A percentile compares a stretch with the other conserved stretches of the same genome.
Evolutionary conservation across 2,113 vertebrate genomes (phyloP).

Genomic region (Tyto alba): DNA sequence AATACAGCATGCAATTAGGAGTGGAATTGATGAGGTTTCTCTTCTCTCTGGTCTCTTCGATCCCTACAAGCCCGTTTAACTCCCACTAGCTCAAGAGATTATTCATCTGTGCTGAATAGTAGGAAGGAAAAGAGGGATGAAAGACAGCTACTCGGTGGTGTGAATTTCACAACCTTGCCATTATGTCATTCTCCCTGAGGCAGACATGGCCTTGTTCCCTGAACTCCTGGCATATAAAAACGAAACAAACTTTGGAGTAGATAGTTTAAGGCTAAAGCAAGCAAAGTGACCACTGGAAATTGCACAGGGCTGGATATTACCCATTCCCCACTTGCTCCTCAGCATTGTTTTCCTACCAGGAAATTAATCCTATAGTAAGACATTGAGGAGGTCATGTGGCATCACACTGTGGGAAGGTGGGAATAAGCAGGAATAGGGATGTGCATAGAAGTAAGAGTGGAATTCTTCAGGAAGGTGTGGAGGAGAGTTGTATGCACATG

Average conservation of each 20-base stretch:
- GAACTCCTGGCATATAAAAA: not conserved
- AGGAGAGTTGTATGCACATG: not conserved
- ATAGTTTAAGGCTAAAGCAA: not conserved
- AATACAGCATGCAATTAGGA: not conserved
- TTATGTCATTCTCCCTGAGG: not conserved
- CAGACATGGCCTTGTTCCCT: not conserved
- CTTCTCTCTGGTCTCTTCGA: not conserved
- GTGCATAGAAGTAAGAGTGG: not conserved
- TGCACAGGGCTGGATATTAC: not conserved
- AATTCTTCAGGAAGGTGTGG: not conserved
- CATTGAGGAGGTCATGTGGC: not conserved
- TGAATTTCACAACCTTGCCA: not conserved
- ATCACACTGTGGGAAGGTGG: not conserved
- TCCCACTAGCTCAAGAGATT: not conserved
- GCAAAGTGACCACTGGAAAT: not conserved
- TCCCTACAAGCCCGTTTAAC: not conserved
- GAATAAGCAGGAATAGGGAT: not conserved
- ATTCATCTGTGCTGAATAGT: not conserved
- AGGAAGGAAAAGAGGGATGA: not conserved
- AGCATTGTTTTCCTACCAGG: not conserved
- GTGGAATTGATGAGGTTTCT: not conserved
- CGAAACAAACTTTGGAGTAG: not conserved
- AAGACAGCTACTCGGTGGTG: not conserved
- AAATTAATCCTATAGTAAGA: not conserved
- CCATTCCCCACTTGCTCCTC: not conserved